phyloP scores from a whole-genome alignment of 2,113 vertebrate genomes.

The Desmodus rotundus region DNA sequence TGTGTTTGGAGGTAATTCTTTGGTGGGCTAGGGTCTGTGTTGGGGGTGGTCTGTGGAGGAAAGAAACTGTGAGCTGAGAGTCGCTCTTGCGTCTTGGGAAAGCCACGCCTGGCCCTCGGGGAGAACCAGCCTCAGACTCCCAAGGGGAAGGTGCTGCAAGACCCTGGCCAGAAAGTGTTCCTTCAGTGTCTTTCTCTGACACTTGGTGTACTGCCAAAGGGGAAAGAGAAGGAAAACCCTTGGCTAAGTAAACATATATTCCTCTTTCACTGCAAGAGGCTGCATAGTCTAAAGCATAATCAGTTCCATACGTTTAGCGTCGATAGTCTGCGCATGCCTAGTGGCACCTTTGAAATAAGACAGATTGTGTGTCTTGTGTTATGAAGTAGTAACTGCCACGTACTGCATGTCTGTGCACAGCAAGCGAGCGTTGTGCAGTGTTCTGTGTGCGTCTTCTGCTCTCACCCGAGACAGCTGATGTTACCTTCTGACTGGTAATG shows the following conservation, averaged over 20 bases:
- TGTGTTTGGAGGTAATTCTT: too few relatives aligned
- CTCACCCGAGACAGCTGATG: not conserved
- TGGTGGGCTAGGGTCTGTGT: not conserved
- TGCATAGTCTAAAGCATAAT: not conserved
- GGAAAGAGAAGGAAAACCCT: not conserved
- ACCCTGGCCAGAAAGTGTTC: not conserved
- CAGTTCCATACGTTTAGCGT: constrained; percentile 7
- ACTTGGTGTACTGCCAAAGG: constrained; percentile 1
- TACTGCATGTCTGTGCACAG: not conserved
- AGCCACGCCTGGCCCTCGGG: not conserved
- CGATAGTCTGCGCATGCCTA: not conserved
- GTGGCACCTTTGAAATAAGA: constrained; percentile 5
- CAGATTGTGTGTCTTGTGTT: not conserved
- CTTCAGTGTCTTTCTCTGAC: not conserved
- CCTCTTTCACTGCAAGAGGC: not conserved
- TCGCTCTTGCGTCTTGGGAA: not conserved
- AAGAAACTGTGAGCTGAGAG: not conserved
- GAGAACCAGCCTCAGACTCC: not conserved
- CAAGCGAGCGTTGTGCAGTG: too few relatives aligned
- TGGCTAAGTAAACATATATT: constrained; percentile 42
- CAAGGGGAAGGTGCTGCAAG: not conserved
- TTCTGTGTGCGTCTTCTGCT: not conserved
- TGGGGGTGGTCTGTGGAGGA: not conserved
- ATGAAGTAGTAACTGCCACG: not conserved
- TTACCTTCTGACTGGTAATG: not conserved